phyloP scores from a whole-genome alignment of 2,888 invertebrate species.

The Lasioglossum lativentre region DNA sequence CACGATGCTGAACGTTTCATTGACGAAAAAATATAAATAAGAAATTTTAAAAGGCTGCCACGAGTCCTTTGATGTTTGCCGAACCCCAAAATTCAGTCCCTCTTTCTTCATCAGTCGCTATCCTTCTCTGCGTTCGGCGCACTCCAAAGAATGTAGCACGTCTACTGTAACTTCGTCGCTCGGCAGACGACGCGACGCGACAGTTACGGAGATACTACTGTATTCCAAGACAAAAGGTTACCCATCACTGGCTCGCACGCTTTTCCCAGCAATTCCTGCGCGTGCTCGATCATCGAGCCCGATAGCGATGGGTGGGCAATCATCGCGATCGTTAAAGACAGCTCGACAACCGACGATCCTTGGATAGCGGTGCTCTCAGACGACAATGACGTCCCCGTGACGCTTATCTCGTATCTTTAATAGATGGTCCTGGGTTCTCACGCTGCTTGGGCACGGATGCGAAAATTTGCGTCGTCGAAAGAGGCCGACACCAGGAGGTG shows the following conservation, averaged over 20 bases:
- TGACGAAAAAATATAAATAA: no score
- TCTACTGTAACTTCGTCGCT: no score
- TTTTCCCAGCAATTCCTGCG: background rate
- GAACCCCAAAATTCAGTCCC: no score
- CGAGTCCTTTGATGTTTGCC: no score
- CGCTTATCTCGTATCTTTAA: slow-evolving; percentile 44
- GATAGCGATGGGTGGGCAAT: background rate
- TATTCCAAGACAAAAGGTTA: background rate
- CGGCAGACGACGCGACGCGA: no score
- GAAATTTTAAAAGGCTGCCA: no score
- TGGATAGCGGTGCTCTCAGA: background rate
- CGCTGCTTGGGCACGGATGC: slow-evolving; percentile 1
- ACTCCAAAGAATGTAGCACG: no score
- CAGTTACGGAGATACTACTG: no score
- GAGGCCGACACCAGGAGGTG: background rate
- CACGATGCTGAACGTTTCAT: no score
- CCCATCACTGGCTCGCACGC: background rate
- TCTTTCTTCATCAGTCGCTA: no score
- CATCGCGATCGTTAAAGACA: background rate
- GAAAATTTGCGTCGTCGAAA: slow-evolving; percentile 18
- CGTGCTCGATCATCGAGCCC: background rate
- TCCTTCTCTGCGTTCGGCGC: no score
- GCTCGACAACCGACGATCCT: background rate
- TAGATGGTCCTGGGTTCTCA: slow-evolving; percentile 31
- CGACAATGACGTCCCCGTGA: background rate